A percentile compares a stretch with the other conserved stretches of the same genome.
Evolutionary conservation across 1,140 invertebrate genomes (phyloP).

Genomic region (Wasmannia auropunctata): DNA sequence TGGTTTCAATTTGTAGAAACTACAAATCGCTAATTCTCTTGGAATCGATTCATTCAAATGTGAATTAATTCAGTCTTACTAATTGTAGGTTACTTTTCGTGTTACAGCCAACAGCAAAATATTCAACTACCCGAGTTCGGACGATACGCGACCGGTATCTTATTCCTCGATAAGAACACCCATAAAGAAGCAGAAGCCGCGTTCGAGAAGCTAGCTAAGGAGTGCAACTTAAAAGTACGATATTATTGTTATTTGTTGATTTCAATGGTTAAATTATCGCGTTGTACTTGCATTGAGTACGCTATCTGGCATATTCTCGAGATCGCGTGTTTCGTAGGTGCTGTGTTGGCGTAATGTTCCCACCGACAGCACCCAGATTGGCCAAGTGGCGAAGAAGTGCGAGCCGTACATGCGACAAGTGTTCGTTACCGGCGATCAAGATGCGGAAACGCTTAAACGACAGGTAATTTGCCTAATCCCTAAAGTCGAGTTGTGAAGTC

Average conservation of each 20-base stretch:
- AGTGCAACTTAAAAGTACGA: constrained; percentile 90
- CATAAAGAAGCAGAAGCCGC: constrained; percentile 92
- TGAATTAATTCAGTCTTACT: not conserved
- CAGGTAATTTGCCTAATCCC: constrained; percentile 73
- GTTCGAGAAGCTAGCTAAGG: constrained; percentile 93
- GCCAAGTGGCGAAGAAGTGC: constrained; percentile 95
- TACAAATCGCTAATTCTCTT: not conserved
- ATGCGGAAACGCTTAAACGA: constrained; percentile 85
- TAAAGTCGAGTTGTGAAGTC: not conserved
- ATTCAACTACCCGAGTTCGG: constrained; percentile 94
- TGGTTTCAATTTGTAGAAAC: not conserved
- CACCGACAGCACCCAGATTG: constrained; percentile 93
- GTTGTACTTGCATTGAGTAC: not conserved
- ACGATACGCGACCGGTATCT: constrained; percentile 97
- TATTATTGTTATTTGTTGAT: constrained; percentile 24
- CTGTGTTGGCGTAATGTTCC: constrained; percentile 97
- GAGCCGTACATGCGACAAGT: constrained; percentile 99
- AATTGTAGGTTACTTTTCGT: constrained; percentile 15
- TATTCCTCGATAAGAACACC: constrained; percentile 95
- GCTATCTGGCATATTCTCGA: not conserved
- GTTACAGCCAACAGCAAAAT: constrained; percentile 88
- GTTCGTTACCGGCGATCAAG: constrained; percentile 90
- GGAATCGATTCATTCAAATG: no score
- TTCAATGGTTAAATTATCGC: not conserved
- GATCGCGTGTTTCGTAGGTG: constrained; percentile 85